These are phyloP conservation scores for Linurgus olivaceus DNA, from an alignment of 2,797 vertebrate species.

Conservation along the genomic window DNA sequence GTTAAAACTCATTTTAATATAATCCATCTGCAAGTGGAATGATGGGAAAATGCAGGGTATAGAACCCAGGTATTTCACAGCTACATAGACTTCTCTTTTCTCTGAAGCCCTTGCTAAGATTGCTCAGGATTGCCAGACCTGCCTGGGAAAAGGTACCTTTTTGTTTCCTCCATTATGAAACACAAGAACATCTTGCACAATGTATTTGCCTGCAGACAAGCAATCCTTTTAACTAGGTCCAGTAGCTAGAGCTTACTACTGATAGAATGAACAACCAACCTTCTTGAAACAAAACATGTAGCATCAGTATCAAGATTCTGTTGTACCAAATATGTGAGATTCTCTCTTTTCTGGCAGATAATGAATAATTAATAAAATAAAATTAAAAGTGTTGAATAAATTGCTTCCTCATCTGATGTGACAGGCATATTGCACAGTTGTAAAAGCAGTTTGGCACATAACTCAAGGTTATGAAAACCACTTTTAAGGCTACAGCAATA, in stretches of 20 bases:
- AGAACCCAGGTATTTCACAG: background rate
- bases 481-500: background rate
- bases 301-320: background rate
- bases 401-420: background rate
- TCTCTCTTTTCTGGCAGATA: background rate
- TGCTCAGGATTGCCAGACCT: background rate
- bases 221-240: background rate
- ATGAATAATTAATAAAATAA: background rate
- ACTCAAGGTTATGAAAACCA: background rate
- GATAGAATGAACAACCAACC: background rate
- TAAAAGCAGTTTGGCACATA: background rate
- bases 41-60: background rate
- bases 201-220: background rate
- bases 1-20: background rate
- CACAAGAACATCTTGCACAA: background rate
- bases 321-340: background rate
- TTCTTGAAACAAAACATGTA: background rate
- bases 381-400: background rate
- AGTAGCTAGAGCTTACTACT: background rate
- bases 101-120: background rate
- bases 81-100: background rate
- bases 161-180: background rate
- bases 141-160: background rate
- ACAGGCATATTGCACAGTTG: background rate
- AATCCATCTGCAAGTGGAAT: background rate